phyloP scores from a whole-genome alignment of 2,113 vertebrate genomes.

The Brachyistius frenatus region DNA sequence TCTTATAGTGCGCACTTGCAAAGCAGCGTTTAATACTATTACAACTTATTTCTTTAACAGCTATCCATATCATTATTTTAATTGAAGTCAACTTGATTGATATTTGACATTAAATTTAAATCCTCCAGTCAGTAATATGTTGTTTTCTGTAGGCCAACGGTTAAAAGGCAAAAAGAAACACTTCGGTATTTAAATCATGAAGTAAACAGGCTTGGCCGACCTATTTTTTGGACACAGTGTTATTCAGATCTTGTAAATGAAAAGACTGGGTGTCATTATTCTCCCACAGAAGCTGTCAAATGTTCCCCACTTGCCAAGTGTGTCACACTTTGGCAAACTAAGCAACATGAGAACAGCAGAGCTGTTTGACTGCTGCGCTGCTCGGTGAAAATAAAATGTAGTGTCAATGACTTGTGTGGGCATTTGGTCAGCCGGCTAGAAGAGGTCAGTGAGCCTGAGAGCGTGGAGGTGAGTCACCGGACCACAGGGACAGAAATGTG shows the following conservation, averaged over 20 bases:
- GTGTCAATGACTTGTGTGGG: slow-evolving; percentile 60
- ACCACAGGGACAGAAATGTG: slow-evolving; percentile 58
- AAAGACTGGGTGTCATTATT: not conserved
- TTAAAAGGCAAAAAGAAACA: no score
- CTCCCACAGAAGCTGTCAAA: not conserved
- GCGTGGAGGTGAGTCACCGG: slow-evolving; percentile 72
- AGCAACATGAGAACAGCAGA: not conserved
- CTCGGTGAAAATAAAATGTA: slow-evolving; percentile 30
- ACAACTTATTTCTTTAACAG: not conserved
- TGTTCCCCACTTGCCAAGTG: not conserved
- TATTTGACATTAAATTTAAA: not conserved
- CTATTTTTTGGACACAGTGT: not conserved
- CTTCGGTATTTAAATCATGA: no score
- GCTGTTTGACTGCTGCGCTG: not conserved
- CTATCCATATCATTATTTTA: not conserved
- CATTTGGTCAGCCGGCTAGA: slow-evolving; percentile 18
- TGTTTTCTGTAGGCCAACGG: no score
- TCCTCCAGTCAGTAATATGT: no score
- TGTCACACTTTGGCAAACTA: not conserved
- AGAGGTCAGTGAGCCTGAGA: slow-evolving; percentile 50
- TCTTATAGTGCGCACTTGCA: not conserved
- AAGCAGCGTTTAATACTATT: no score
- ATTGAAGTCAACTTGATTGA: not conserved
- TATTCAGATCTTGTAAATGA: not conserved
- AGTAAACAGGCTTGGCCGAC: no score